Evolutionary conservation across 2,888 invertebrate species (phyloP).

Genomic region (Drosophila colorata): DNA sequence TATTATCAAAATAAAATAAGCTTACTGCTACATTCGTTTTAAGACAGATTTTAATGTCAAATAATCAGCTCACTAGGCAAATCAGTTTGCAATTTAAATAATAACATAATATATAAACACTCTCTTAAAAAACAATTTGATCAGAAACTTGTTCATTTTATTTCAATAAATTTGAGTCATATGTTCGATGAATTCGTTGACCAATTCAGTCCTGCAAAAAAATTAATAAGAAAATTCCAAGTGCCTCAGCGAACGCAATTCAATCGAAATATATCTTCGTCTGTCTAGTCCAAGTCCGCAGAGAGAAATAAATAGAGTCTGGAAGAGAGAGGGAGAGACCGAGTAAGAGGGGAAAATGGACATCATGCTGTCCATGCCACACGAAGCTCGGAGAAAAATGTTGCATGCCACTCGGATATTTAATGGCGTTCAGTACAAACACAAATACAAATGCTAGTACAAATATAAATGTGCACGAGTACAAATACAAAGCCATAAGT

Average conservation of each 20-base stretch:
- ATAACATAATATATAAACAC: too few species aligned
- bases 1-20: too few species aligned
- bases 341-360: slow-evolving; percentile 17
- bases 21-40: too few species aligned
- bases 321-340: background rate
- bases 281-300: slow-evolving; percentile 31
- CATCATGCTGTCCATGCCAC: slow-evolving; percentile 45
- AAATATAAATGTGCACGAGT: slow-evolving; percentile 32
- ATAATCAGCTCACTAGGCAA: too few species aligned
- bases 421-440: slow-evolving; percentile 72
- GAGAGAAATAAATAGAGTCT: slow-evolving; percentile 48
- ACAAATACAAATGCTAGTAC: slow-evolving; percentile 41
- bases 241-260: slow-evolving; percentile 25
- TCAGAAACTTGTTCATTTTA: background rate
- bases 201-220: slow-evolving; percentile 10
- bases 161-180: background rate
- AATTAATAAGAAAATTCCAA: slow-evolving; percentile 54
- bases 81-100: too few species aligned
- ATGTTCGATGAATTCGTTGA: background rate
- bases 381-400: slow-evolving; percentile 62
- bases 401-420: slow-evolving; percentile 78
- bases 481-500: slow-evolving; percentile 61
- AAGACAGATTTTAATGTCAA: too few species aligned
- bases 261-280: slow-evolving; percentile 50
- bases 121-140: background rate